phyloP scores from a whole-genome alignment of 2,797 vertebrate genomes.

The Poeciliopsis turneri region DNA sequence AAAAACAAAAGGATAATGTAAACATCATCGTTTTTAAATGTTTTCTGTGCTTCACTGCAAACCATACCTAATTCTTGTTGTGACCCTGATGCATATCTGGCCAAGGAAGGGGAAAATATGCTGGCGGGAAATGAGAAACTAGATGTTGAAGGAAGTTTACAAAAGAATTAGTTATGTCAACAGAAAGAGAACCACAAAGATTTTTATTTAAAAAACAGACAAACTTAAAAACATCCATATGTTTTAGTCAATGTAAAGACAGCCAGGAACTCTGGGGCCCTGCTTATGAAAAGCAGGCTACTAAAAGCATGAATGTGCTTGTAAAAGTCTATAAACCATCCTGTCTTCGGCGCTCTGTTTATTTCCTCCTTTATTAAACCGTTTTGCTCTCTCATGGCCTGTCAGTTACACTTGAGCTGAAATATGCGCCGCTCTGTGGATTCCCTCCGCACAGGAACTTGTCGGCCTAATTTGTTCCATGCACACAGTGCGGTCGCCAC shows the following conservation, averaged over 20 bases:
- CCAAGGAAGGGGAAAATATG: constrained; percentile 40
- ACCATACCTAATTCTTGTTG: constrained; percentile 6
- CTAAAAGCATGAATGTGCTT: constrained; percentile 43
- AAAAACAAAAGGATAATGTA: neutral
- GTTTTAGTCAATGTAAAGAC: constrained; percentile 23
- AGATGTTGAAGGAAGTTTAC: constrained; percentile 22
- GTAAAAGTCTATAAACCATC: constrained; percentile 48
- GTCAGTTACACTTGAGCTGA: constrained; percentile 62
- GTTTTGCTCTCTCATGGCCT: constrained; percentile 36
- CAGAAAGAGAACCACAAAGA: constrained; percentile 18
- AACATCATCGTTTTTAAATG: neutral
- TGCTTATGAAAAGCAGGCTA: constrained; percentile 25
- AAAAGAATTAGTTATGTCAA: constrained; percentile 44
- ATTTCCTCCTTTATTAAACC: constrained; percentile 34
- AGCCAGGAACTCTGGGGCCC: constrained; percentile 26
- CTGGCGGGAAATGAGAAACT: constrained; percentile 31
- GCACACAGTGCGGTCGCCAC: constrained; percentile 61
- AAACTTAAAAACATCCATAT: neutral
- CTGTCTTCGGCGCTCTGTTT: constrained; percentile 7
- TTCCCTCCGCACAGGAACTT: constrained; percentile 64
- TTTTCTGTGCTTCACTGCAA: neutral
- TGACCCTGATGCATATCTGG: constrained; percentile 26
- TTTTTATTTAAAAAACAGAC: constrained; percentile 17
- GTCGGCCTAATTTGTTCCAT: constrained; percentile 78
- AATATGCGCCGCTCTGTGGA: constrained; percentile 46